Conservation (phyloP, 2,888 invertebrate species). For the Dryocosmus kuriphilus region DNA sequence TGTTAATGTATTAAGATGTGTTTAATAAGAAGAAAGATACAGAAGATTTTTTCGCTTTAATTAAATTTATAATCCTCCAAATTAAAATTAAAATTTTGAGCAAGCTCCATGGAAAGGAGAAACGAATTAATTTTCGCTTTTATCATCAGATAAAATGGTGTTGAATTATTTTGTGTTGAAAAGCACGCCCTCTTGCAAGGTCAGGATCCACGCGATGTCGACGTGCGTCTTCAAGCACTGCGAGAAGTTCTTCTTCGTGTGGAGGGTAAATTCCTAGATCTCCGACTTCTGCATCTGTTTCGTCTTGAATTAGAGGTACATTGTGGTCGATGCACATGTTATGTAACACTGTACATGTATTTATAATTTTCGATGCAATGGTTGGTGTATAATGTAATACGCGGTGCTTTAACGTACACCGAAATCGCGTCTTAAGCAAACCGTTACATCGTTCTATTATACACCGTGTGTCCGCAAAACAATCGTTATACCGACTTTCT, state of each 20-base stretch:
- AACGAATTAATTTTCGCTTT: too few relatives aligned
- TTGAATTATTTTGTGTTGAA: not conserved
- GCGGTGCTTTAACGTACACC: slow-evolving; percentile 43
- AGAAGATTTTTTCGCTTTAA: too few relatives aligned
- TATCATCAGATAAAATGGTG: not conserved
- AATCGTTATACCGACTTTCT: slow-evolving; percentile 4
- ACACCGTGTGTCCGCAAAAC: not conserved
- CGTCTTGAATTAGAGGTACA: not conserved
- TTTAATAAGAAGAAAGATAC: too few relatives aligned
- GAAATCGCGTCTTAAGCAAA: slow-evolving; percentile 38
- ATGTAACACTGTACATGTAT: slow-evolving; percentile 41
- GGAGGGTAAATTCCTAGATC: slow-evolving; percentile 11
- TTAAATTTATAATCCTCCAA: too few relatives aligned
- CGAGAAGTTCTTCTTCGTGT: not conserved
- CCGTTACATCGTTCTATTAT: slow-evolving; percentile 45
- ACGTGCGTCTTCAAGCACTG: not conserved
- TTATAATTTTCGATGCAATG: slow-evolving; percentile 42
- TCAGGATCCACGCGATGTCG: not conserved
- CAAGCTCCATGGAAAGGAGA: too few relatives aligned
- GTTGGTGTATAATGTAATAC: slow-evolving; percentile 42
- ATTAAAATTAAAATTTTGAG: too few relatives aligned
- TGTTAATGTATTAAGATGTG: too few relatives aligned
- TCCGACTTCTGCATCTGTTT: slow-evolving; percentile 11
- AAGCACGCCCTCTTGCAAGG: not conserved
- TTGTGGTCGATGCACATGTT: slow-evolving; percentile 34